Conservation (phyloP, 2,797 vertebrate genomes). For the Tangara arthus region DNA sequence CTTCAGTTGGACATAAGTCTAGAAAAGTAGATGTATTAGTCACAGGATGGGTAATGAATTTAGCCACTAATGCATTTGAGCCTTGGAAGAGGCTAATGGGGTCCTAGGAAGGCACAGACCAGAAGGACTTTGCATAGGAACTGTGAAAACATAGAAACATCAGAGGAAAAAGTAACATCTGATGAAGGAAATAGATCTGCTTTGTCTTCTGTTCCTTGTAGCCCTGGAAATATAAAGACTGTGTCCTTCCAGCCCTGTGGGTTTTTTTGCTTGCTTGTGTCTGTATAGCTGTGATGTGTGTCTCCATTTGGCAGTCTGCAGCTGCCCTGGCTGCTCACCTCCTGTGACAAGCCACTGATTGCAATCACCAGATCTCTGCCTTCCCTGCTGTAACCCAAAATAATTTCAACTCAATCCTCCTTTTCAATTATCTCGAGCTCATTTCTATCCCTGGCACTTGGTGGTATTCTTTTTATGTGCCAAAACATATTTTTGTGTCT, state of each 20-base stretch:
- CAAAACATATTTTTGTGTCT: conserved; percentile 1
- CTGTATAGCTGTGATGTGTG: neutral
- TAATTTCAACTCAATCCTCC: conserved; percentile 13
- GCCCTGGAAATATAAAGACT: neutral
- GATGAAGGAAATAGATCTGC: neutral
- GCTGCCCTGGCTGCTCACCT: conserved; percentile 31
- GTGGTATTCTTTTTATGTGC: conserved; percentile 28
- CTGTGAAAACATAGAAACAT: neutral
- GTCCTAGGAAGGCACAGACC: neutral
- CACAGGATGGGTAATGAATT: neutral
- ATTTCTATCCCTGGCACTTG: conserved; percentile 17
- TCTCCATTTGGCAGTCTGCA: neutral
- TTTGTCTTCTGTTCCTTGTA: neutral
- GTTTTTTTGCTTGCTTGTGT: neutral
- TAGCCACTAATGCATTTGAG: neutral
- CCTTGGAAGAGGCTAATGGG: neutral
- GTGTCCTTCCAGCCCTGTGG: neutral
- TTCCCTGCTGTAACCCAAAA: conserved; percentile 25
- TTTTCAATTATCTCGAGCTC: conserved; percentile 58
- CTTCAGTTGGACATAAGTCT: neutral
- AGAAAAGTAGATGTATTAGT: neutral
- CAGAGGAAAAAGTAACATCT: neutral
- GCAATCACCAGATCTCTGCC: conserved; percentile 26
- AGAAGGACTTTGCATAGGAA: neutral
- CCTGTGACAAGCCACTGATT: conserved; percentile 4